Percentiles rank a stretch among this genome's conserved stretches.
These are phyloP conservation scores for Ivindomyrus marchei DNA, from an alignment of 2,113 vertebrate species.

Conservation along the genomic window DNA sequence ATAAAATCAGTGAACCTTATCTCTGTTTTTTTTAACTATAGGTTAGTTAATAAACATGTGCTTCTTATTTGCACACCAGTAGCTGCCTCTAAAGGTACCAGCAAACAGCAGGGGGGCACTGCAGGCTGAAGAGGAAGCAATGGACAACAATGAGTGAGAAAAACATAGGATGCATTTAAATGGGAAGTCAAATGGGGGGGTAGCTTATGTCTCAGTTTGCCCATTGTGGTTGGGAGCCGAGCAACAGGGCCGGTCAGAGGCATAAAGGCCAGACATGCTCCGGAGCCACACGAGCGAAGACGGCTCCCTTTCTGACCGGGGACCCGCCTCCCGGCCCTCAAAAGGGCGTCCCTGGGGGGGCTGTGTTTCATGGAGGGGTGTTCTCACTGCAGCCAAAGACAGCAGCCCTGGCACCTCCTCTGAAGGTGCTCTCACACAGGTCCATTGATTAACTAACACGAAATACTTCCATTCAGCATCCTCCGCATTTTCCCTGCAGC, in stretches of 20 bases:
- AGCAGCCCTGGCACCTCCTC: background rate
- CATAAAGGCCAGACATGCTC: conserved; percentile 12
- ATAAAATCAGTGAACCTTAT: conserved; percentile 14
- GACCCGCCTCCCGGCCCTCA: background rate
- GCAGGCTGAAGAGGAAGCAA: background rate
- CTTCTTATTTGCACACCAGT: conserved; percentile 9
- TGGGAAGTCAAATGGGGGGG: background rate
- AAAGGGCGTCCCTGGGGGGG: background rate
- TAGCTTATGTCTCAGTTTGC: background rate
- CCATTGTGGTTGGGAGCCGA: background rate
- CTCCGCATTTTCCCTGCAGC: background rate
- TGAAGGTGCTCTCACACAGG: background rate
- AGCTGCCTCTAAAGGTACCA: background rate
- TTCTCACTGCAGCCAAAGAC: background rate
- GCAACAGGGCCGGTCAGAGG: background rate
- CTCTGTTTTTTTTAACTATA: background rate
- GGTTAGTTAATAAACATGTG: conserved; percentile 23
- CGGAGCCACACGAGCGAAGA: background rate
- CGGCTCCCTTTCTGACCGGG: background rate
- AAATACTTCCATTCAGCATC: background rate
- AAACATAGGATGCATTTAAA: conserved; percentile 11
- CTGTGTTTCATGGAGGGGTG: background rate
- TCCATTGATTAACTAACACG: background rate
- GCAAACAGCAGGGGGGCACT: background rate
- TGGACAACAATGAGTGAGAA: background rate